These are phyloP conservation scores for Globodera ellingtonae DNA, from an alignment of 1,140 invertebrate genomes.

Conservation along the genomic window DNA sequence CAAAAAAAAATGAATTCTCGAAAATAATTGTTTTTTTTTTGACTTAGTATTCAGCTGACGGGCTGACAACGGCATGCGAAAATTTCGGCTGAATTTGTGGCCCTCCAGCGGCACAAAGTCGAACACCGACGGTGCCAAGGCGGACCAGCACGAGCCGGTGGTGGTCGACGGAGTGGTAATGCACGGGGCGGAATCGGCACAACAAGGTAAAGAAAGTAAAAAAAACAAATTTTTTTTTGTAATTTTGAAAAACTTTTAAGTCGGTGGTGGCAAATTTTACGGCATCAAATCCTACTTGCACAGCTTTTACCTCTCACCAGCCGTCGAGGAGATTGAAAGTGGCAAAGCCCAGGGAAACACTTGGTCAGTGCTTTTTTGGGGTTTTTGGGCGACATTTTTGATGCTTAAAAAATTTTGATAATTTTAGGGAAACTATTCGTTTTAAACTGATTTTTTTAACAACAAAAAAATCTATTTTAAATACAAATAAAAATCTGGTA, in stretches of 20 bases:
- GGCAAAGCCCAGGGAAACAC: constrained; percentile 5
- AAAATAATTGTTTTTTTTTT: background rate
- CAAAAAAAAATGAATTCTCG: no score
- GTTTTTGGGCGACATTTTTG: no score
- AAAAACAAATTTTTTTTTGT: background rate
- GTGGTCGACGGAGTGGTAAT: constrained; percentile 37
- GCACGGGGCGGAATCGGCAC: background rate
- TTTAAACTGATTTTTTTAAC: no score
- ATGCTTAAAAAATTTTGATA: no score
- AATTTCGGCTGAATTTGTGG: constrained; percentile 27
- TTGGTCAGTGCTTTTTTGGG: background rate
- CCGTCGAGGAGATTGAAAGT: constrained; percentile 56
- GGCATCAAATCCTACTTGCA: constrained; percentile 60
- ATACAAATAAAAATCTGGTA: no score
- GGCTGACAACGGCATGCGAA: constrained; percentile 14
- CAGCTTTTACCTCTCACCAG: constrained; percentile 57
- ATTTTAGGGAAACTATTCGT: no score
- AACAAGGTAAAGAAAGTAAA: background rate
- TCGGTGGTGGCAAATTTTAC: constrained; percentile 36
- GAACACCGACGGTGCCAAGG: background rate
- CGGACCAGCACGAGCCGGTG: constrained; percentile 22
- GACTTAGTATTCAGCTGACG: background rate
- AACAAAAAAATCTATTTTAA: no score
- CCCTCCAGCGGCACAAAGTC: background rate
- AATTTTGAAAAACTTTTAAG: background rate